Base-by-base conservation (phyloP, 2,888 invertebrate genomes). In the Panopea generosa region DNA sequence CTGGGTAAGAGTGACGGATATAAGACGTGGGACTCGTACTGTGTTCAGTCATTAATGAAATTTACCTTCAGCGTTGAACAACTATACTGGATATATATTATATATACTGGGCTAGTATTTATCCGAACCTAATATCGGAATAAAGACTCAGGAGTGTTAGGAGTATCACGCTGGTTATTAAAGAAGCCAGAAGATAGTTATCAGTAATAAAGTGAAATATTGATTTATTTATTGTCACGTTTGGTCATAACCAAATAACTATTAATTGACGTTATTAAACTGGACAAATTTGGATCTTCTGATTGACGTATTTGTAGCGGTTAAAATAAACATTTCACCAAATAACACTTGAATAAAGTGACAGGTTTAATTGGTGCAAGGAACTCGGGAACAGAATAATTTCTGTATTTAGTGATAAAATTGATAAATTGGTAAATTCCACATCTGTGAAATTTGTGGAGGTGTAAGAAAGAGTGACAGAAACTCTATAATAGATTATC, bases 1-100 rank as follows among this genome's bases (percentile, higher is more conserved):
- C 47, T 53, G 57, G 56, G 50, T 29, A 53, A 55, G 52, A 43
- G 57, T 38, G 43, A 22, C 29, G 60, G 33, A 72, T 66, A 69
- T 69, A 69, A 65, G 62, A 55, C 52, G 60, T 18, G 24, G 29
- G 61, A 53, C 26, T 60, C 33, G 24, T 1, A 29, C 33, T 57
- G 52, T n/a, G 24, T 24, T 50, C 29, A 57, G 65, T 50, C 22
- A 50, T 18, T 50, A 18, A 50, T 50, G 24, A 50, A 50, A 18
- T 50, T 11, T 22, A 50, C 22, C 11, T 14, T 50, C 2, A 24
- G 20, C 20, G 24, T n/a, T n/a, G n/a, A n/a, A n/a, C n/a, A n/a
- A n/a, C n/a, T n/a, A n/a, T n/a, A n/a, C n/a, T n/a, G n/a, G n/a
- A n/a, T n/a, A n/a, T n/a, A n/a, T n/a, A n/a, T n/a, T n/a, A n/a